These are phyloP conservation scores for Heliornis fulica DNA, from an alignment of 2,113 vertebrate species.

Conservation along the genomic window DNA sequence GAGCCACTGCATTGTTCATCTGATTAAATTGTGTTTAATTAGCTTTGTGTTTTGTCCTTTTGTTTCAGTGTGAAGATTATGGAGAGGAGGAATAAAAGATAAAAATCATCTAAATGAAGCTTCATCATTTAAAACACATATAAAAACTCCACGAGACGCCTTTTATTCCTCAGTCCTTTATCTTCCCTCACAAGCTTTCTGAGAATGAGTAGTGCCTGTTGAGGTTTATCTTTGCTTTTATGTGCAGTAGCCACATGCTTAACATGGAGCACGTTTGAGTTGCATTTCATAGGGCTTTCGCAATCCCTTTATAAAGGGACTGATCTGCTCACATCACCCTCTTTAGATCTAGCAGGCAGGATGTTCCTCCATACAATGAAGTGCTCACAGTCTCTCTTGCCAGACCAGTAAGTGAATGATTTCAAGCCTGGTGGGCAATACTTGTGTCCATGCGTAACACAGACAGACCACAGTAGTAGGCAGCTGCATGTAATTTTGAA, in stretches of 20 bases:
- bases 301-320: slow-evolving; percentile 79
- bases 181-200: slow-evolving; percentile 73
- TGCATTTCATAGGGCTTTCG: slow-evolving; percentile 76
- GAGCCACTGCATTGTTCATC: slow-evolving; percentile 61
- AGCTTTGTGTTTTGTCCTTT: slow-evolving; percentile 64
- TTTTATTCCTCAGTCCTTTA: slow-evolving; percentile 74
- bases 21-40: slow-evolving; percentile 72
- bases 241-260: slow-evolving; percentile 78
- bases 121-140: slow-evolving; percentile 73
- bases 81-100: neutral
- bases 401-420: slow-evolving; percentile 80
- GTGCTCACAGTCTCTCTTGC: slow-evolving; percentile 68
- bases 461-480: slow-evolving; percentile 79
- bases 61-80: slow-evolving; percentile 55
- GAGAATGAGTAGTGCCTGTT: slow-evolving; percentile 72
- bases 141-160: slow-evolving; percentile 72
- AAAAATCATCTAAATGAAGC: slow-evolving; percentile 62
- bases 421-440: slow-evolving; percentile 83
- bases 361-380: slow-evolving; percentile 75
- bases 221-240: slow-evolving; percentile 80
- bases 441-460: slow-evolving; percentile 77
- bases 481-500: slow-evolving; percentile 89
- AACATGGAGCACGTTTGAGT: slow-evolving; percentile 74
- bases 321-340: slow-evolving; percentile 81
- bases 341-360: slow-evolving; percentile 78